Evolutionary conservation across 2,113 vertebrate genomes (phyloP), one percentile per base, ranked within the genome.

Genomic region (Andinoacara biseriatus): DNA sequence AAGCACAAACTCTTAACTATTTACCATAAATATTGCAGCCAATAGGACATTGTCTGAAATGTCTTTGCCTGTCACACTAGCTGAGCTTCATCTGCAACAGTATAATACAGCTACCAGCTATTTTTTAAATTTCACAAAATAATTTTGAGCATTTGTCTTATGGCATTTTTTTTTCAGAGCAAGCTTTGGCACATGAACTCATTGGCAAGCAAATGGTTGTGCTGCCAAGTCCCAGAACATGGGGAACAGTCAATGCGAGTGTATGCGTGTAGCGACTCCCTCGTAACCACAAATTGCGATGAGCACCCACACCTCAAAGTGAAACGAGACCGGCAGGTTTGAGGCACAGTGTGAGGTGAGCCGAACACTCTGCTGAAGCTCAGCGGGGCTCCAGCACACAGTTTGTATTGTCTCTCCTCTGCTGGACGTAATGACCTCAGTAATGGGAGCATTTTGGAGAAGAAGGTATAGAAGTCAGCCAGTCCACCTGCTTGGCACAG

Each of bases 401-500:
- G 62, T 82, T 79, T 65, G 83, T 84, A 62, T 65, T 29, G 65
- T 52, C 43, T 81, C 76, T 60, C 57, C 13, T 88, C 87, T 15
- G 43, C 67, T 17, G 72, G 65, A 43, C 22, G 43, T 72, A 85
- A 87, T 76, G 84, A 82, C 74, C 62, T 40, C 77, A 17, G 86
- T 86, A 60, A 86, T 76, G 83, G 81, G 29, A 78, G 58, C 43
- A 58, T 59, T 84, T 80, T 49, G 33, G 67, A 78, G 65, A 40
- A 59, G 54, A 77, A 31, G 26, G 29, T 2, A n/a, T 17, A 75
- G 26, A n/a, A 20, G 65, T 10, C 69, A 58, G 57, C 54, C 63
- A 9, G 86, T 82, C 61, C 3, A 58, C 52, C 43, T 49, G 74
- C 35, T 76, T 60, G 49, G 74, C 57, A 60, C 67, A 14, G 61